Evolutionary conservation across 1,140 invertebrate genomes (phyloP).

Genomic region (Mamestra configurata): DNA sequence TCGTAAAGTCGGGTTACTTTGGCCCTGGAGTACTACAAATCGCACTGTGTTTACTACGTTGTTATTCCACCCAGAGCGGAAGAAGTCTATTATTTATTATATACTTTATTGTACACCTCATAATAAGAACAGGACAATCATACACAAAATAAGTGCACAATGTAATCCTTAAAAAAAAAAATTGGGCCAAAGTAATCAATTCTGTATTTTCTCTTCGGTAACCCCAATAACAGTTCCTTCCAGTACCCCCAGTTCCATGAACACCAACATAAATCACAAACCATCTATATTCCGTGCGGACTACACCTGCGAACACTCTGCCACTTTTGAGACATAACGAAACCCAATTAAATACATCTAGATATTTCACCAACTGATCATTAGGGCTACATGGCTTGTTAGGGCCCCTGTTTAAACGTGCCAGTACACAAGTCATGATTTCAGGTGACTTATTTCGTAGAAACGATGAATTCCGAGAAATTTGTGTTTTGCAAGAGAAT

Average conservation of each 20-base stretch:
- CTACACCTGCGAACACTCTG: conserved; percentile 73
- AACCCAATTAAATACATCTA: conserved; percentile 83
- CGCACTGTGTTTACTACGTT: too few species aligned
- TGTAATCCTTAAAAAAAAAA: too few species aligned
- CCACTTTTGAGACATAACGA: conserved; percentile 71
- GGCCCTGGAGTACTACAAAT: too few species aligned
- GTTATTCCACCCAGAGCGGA: too few species aligned
- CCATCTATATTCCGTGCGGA: conserved; percentile 71
- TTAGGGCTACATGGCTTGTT: conserved; percentile 78
- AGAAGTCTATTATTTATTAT: too few species aligned
- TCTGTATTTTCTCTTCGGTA: background rate
- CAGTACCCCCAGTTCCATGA: conserved; percentile 10
- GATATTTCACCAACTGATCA: conserved; percentile 79
- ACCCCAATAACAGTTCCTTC: conserved; percentile 35
- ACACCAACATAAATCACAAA: conserved; percentile 70
- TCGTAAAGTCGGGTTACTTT: too few species aligned
- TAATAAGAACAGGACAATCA: too few species aligned
- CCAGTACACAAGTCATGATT: conserved; percentile 56
- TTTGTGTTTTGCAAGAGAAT: conserved; percentile 36
- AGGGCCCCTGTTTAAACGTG: conserved; percentile 55
- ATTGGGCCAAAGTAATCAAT: too few species aligned
- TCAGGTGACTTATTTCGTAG: conserved; percentile 56
- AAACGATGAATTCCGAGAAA: conserved; percentile 37
- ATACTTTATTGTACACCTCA: too few species aligned
- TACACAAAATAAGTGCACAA: too few species aligned